These are phyloP conservation scores for Hemithea aestivaria DNA, from an alignment of 2,888 invertebrate species.

Conservation along the genomic window DNA sequence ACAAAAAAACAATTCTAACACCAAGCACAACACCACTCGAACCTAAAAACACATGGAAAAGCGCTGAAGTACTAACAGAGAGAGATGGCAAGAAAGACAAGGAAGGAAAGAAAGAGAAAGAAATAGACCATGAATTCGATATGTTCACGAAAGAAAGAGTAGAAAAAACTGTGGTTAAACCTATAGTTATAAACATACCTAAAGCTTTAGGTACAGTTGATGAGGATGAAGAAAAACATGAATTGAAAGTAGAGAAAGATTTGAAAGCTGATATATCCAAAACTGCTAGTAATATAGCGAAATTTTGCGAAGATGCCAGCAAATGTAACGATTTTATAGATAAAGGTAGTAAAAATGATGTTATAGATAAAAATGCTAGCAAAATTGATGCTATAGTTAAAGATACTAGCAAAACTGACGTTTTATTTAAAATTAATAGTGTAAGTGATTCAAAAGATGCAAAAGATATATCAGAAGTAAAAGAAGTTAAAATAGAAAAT, in stretches of 20 bases:
- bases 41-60: constrained; percentile 54
- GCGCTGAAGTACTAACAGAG: constrained; percentile 43
- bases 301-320: constrained; percentile 17
- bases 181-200: constrained; percentile 45
- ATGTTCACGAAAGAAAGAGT: constrained; percentile 68
- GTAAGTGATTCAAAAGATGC: too few relatives aligned
- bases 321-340: neutral
- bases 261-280: constrained; percentile 45
- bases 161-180: constrained; percentile 40
- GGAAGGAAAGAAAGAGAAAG: constrained; percentile 30
- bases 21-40: constrained; percentile 61
- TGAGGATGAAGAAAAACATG: constrained; percentile 60
- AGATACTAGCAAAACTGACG: constrained; percentile 8
- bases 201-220: constrained; percentile 60
- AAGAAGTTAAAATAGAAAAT: constrained; percentile 5
- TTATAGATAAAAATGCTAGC: too few relatives aligned
- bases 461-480: constrained; percentile 1
- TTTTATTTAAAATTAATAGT: too few relatives aligned
- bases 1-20: constrained; percentile 33
- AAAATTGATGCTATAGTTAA: too few relatives aligned
- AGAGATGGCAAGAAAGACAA: constrained; percentile 18
- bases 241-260: constrained; percentile 28
- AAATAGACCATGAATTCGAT: constrained; percentile 71
- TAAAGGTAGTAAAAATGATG: too few relatives aligned
- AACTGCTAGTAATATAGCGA: constrained; percentile 43